Evolutionary conservation across 1,140 invertebrate genomes (phyloP).

Genomic region (Aphelinus certus): DNA sequence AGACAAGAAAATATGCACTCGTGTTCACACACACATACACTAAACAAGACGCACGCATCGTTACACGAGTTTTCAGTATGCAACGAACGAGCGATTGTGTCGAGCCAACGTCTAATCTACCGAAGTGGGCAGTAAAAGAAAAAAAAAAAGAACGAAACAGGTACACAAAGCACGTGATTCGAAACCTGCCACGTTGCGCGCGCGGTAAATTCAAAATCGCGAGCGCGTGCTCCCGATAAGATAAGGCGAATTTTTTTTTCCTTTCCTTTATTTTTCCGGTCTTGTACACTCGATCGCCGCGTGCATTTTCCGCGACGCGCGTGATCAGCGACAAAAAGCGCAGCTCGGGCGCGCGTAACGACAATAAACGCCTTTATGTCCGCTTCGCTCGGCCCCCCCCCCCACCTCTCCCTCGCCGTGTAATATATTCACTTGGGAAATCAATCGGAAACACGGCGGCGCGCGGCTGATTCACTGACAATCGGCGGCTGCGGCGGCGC

Average conservation of each 20-base stretch:
- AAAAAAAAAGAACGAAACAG: too few relatives aligned
- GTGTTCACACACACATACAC: too few relatives aligned
- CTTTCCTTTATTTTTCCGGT: neutral
- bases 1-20: too few relatives aligned
- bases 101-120: too few relatives aligned
- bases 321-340: neutral
- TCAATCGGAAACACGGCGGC: neutral
- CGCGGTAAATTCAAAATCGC: constrained; percentile 22
- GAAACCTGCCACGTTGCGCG: neutral
- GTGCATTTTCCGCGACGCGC: neutral
- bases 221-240: neutral
- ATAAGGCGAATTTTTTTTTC: neutral
- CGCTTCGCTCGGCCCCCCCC: neutral
- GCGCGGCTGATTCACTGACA: too few relatives aligned
- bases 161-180: too few relatives aligned
- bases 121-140: too few relatives aligned
- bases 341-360: neutral
- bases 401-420: neutral
- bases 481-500: too few relatives aligned
- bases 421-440: neutral
- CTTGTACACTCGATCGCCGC: neutral
- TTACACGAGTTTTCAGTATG: too few relatives aligned
- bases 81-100: too few relatives aligned
- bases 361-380: constrained; percentile 5
- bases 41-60: too few relatives aligned